A percentile compares a stretch with the other conserved stretches of the same genome.
Evolutionary conservation across 1,140 invertebrate genomes (phyloP).

Genomic region (Drosophila rhopaloa): DNA sequence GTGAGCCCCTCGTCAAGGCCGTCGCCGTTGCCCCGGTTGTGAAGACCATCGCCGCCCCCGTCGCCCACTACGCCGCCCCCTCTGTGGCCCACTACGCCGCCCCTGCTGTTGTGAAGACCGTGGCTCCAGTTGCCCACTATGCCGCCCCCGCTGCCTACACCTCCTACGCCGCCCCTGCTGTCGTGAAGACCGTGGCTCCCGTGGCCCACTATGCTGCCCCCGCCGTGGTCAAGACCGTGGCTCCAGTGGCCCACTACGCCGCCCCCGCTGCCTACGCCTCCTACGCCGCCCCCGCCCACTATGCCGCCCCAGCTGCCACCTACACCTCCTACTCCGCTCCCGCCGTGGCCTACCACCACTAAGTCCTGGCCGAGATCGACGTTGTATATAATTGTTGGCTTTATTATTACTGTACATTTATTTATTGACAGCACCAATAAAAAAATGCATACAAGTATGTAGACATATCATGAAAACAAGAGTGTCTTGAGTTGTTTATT

Average conservation of each 20-base stretch:
- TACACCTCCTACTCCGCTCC: constrained; percentile 46
- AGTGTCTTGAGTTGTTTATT: not conserved
- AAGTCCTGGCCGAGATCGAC: constrained; percentile 28
- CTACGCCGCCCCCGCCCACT: constrained; percentile 35
- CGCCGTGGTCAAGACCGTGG: constrained; percentile 49
- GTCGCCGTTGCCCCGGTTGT: constrained; percentile 43
- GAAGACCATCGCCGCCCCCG: constrained; percentile 37
- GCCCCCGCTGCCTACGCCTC: constrained; percentile 19
- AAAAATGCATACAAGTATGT: constrained; percentile 70
- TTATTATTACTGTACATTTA: constrained; percentile 73
- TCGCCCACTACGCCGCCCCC: constrained; percentile 38
- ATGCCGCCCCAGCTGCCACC: constrained; percentile 63
- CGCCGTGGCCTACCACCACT: constrained; percentile 67
- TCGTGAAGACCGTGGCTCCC: constrained; percentile 36
- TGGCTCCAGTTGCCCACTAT: constrained; percentile 53
- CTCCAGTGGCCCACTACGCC: constrained; percentile 45
- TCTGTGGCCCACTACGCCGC: constrained; percentile 66
- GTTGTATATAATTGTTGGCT: constrained; percentile 66
- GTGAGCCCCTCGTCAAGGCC: constrained; percentile 76
- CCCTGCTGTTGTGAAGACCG: constrained; percentile 44
- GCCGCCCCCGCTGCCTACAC: constrained; percentile 67
- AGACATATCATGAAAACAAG: constrained; percentile 34
- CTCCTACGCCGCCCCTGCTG: constrained; percentile 62
- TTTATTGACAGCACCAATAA: constrained; percentile 79
- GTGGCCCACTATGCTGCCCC: constrained; percentile 60